phyloP scores from a whole-genome alignment of 2,113 vertebrate genomes.

The Sinocyclocheilus rhinocerous region DNA sequence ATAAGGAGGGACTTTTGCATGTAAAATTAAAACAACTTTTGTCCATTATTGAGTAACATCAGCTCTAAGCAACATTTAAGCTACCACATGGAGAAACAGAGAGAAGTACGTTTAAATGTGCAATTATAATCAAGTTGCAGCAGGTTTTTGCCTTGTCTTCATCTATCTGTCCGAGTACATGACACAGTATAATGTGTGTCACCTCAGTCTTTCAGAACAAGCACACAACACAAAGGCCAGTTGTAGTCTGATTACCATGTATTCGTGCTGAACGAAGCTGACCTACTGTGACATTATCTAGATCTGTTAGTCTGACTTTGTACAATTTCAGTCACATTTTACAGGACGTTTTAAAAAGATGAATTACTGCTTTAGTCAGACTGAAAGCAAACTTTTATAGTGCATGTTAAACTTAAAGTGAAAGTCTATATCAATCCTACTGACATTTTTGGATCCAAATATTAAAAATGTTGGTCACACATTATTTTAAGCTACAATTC shows the following conservation, averaged over 20 bases:
- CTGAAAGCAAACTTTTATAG: neutral
- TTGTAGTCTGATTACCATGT: neutral
- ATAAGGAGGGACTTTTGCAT: conserved; percentile 16
- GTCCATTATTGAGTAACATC: neutral
- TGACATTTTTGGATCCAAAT: neutral
- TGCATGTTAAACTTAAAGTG: neutral
- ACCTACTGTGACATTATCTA: neutral
- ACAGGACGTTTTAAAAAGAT: neutral
- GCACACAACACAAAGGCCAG: neutral
- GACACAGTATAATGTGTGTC: neutral
- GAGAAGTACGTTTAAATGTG: neutral
- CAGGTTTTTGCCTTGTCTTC: neutral
- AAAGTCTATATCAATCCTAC: neutral
- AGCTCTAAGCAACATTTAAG: neutral
- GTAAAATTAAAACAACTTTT: conserved; percentile 31
- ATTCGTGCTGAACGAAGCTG: neutral
- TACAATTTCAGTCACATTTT: neutral
- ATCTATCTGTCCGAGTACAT: neutral
- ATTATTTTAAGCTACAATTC: no score
- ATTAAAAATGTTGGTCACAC: neutral
- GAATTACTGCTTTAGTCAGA: neutral
- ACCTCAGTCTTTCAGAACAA: neutral
- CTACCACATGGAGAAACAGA: neutral
- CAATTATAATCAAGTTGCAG: neutral
- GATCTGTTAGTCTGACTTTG: neutral